These are phyloP conservation scores for Meandrusa payeni DNA, from an alignment of 2,888 invertebrate species.

Conservation along the genomic window DNA sequence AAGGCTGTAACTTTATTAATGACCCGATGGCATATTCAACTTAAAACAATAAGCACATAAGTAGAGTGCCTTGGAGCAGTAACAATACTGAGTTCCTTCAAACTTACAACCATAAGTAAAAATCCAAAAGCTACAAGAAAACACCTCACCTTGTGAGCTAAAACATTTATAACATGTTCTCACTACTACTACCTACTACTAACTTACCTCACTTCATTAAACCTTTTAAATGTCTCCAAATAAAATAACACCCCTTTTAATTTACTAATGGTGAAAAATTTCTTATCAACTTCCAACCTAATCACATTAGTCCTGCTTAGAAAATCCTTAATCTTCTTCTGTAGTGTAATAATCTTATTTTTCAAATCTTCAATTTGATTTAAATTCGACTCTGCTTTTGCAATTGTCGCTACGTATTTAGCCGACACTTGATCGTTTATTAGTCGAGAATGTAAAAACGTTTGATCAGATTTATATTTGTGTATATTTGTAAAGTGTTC, in stretches of 20 bases:
- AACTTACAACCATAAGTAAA: too few species aligned
- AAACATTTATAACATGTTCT: too few species aligned
- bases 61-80: too few species aligned
- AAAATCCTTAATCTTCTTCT: constrained; percentile 58
- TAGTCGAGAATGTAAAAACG: constrained; percentile 77
- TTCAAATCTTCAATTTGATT: constrained; percentile 71
- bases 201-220: constrained; percentile 85
- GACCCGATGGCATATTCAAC: too few species aligned
- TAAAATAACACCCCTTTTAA: constrained; percentile 83
- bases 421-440: constrained; percentile 83
- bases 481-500: constrained; percentile 32
- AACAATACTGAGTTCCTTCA: too few species aligned
- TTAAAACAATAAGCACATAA: too few species aligned
- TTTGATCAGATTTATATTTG: constrained; percentile 4
- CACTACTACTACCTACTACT: too few species aligned
- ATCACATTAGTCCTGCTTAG: constrained; percentile 63
- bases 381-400: constrained; percentile 80
- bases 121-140: too few species aligned
- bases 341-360: constrained; percentile 65
- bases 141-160: too few species aligned
- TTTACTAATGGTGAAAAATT: constrained; percentile 70
- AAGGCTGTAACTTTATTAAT: too few species aligned
- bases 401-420: constrained; percentile 82
- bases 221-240: constrained; percentile 84
- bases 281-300: constrained; percentile 61